A percentile compares a stretch with the other conserved stretches of the same genome.
These are phyloP conservation scores for Sphinx pinastri DNA, from an alignment of 2,888 invertebrate species.

Conservation along the genomic window DNA sequence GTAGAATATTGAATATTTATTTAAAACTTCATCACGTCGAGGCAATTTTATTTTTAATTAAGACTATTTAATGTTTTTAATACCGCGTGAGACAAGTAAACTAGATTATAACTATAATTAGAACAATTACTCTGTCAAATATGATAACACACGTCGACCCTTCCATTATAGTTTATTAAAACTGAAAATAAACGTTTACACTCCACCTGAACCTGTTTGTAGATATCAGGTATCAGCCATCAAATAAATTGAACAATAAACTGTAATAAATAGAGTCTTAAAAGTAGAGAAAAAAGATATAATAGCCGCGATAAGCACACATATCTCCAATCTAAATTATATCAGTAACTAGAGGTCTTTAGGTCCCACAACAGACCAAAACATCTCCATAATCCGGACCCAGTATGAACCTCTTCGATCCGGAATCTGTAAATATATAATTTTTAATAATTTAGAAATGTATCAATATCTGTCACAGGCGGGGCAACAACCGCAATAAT, in stretches of 20 bases:
- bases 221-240: constrained; percentile 16
- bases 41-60: not conserved
- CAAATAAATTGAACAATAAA: constrained; percentile 6
- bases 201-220: not conserved
- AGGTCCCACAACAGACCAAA: no score
- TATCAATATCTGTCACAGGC: not conserved
- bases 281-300: not conserved
- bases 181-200: constrained; percentile 9
- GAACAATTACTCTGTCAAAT: not conserved
- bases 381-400: no score
- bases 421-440: not conserved
- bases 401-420: no score
- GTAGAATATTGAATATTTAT: not conserved
- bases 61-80: not conserved
- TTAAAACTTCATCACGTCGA: not conserved
- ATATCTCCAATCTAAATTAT: no score
- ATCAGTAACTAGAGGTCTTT: no score
- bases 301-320: no score
- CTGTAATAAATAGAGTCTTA: not conserved
- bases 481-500: constrained; percentile 27
- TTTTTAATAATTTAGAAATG: constrained; percentile 20
- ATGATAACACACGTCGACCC: not conserved
- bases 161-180: constrained; percentile 10
- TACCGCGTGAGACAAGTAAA: not conserved
- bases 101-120: not conserved